Evolutionary conservation across 2,113 vertebrate species (phyloP).

Genomic region (Porphyrio hochstetteri): DNA sequence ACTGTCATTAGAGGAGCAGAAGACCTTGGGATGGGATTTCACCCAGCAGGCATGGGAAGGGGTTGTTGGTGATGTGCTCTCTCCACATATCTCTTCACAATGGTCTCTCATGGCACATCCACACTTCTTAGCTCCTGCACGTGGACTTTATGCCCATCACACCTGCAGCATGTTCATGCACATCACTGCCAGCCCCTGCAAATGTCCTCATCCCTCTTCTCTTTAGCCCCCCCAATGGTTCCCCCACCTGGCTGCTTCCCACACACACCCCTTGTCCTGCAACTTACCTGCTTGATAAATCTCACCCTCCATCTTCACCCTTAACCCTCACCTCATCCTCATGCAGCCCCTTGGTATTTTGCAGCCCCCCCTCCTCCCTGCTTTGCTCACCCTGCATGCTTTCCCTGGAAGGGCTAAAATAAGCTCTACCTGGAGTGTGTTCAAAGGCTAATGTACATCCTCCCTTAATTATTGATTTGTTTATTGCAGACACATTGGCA

Average conservation of each 20-base stretch:
- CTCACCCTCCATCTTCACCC: neutral
- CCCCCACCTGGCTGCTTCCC: neutral
- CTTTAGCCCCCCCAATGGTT: neutral
- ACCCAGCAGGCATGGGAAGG: neutral
- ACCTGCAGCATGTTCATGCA: neutral
- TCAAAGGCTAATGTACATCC: constrained; percentile 75
- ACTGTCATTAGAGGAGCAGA: neutral
- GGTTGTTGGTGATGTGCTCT: neutral
- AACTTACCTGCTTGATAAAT: neutral
- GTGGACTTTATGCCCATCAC: neutral
- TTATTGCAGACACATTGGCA: constrained; percentile 70
- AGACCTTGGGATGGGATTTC: neutral
- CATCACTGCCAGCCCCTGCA: neutral
- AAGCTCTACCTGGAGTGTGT: constrained; percentile 68
- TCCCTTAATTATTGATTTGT: constrained; percentile 79
- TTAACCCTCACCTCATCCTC: neutral
- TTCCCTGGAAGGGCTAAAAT: constrained; percentile 46
- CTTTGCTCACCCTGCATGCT: neutral
- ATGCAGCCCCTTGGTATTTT: neutral
- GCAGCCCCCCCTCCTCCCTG: neutral
- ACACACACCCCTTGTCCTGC: neutral
- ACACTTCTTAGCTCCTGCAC: neutral
- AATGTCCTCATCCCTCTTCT: neutral
- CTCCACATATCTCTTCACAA: neutral
- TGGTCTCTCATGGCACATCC: neutral